Evolutionary conservation across 2,888 invertebrate species (phyloP).

Genomic region (Tenthredo notha): DNA sequence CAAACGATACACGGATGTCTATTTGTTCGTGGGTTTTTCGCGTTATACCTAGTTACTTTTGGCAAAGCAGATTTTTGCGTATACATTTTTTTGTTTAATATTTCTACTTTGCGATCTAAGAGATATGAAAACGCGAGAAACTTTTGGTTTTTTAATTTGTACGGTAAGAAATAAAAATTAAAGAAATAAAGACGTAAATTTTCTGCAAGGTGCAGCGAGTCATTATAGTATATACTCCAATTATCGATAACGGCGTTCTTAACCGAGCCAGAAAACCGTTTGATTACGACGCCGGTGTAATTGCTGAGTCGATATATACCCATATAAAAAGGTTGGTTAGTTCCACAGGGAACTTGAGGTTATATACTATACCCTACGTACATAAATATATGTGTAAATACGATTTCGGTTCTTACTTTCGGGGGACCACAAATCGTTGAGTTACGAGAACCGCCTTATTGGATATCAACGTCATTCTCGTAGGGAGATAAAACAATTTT

Average conservation of each 20-base stretch:
- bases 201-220: neutral
- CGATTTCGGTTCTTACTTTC: slow-evolving; percentile 14
- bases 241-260: slow-evolving; percentile 34
- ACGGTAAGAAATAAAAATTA: neutral
- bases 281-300: slow-evolving; percentile 25
- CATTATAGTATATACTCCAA: slow-evolving; percentile 26
- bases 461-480: slow-evolving; percentile 49
- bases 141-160: neutral
- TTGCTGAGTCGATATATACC: slow-evolving; percentile 25
- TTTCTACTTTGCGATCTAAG: neutral
- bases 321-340: neutral
- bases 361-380: slow-evolving; percentile 20
- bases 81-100: neutral
- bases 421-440: slow-evolving; percentile 41
- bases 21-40: slow-evolving; percentile 36
- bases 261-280: slow-evolving; percentile 36
- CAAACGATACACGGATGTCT: slow-evolving; percentile 21
- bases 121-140: no score
- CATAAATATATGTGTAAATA: slow-evolving; percentile 35
- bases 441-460: slow-evolving; percentile 57
- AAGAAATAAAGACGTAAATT: neutral
- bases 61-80: neutral
- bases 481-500: slow-evolving; percentile 41
- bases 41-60: neutral
- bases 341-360: neutral